A percentile compares a stretch with the other conserved stretches of the same genome.
These are phyloP conservation scores for Abrostola tripartita DNA, from an alignment of 2,888 invertebrate species.

Conservation along the genomic window DNA sequence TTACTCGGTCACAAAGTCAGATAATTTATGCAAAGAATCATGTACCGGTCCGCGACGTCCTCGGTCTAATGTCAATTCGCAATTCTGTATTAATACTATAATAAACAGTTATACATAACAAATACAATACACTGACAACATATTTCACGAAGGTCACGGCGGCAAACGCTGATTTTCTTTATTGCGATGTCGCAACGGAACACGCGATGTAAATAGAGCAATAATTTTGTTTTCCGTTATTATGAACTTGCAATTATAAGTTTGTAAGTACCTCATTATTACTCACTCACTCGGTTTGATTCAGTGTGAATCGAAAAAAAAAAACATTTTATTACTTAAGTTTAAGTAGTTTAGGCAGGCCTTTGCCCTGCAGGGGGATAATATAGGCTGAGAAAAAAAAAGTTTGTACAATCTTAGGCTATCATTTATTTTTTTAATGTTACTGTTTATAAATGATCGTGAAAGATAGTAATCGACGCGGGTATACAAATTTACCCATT, in stretches of 20 bases:
- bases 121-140: constrained; percentile 62
- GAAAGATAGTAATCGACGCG: constrained; percentile 12
- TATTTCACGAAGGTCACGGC: constrained; percentile 76
- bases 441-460: background rate
- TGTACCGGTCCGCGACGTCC: constrained; percentile 82
- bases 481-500: constrained; percentile 16
- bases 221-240: constrained; percentile 59
- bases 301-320: background rate
- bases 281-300: background rate
- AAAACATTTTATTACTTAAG: background rate
- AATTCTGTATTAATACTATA: constrained; percentile 68
- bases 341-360: too few relatives aligned
- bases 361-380: too few relatives aligned
- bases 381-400: too few relatives aligned
- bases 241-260: constrained; percentile 44
- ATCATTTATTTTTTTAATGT: too few relatives aligned
- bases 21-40: constrained; percentile 83
- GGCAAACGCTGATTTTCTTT: constrained; percentile 80
- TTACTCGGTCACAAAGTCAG: constrained; percentile 64
- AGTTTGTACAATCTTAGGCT: too few relatives aligned
- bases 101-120: constrained; percentile 71
- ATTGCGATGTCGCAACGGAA: constrained; percentile 69
- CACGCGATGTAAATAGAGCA: constrained; percentile 74
- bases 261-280: constrained; percentile 6
- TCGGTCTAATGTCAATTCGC: constrained; percentile 71